Evolutionary conservation across 2,797 vertebrate genomes (phyloP), one percentile per base, ranked within the genome.

Genomic region (Astyanax mexicanus): DNA sequence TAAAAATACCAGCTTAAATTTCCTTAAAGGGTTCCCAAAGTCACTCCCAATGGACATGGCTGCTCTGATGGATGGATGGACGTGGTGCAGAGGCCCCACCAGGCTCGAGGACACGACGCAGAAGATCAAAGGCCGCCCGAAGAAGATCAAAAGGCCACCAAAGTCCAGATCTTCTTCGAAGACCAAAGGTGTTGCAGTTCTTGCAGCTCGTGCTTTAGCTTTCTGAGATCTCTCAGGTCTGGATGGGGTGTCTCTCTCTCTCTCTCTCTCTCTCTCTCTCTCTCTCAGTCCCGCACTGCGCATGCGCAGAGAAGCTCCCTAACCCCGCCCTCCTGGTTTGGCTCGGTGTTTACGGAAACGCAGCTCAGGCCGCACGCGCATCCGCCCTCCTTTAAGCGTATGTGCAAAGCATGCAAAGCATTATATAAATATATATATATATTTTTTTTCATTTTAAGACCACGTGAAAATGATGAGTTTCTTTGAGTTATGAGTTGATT

Each of bases 1-100:
- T 86, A 97, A 91, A 93, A 97, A 97, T 25, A 96, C 95, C 80
- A 97, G 93, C 91, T 97, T 97, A 90, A 97, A 97, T 95, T 97
- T 97, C 89, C 95, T 93, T 90, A 97, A 92, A 83, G 95, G 95
- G 86, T 96, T 97, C 91, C 95, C 95, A 88, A 97, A 91, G 86
- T 97, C 95, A 91, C 93, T 95, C 91, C 94, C 95, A 74, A 94
- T 89, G 54, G 95, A 95, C 95, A 97, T 97, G 92, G 67, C 86
- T 86, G 86, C 88, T 81, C 84, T 86, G 80, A 78, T 57, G 80
- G 66, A 71, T 55, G 35, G 72, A 75, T 49, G 78, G 72, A 75
- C 44, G 78, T 29, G 72, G 54, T 74, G 68, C 52, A 54, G n/a
- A n/a, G 81, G 86, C 82, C 88, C 83, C 80, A 86, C 77, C 76